Evolutionary conservation across 2,888 invertebrate species (phyloP), one percentile per base, ranked within the genome.

Genomic region (Agrenia bidenticulata): DNA sequence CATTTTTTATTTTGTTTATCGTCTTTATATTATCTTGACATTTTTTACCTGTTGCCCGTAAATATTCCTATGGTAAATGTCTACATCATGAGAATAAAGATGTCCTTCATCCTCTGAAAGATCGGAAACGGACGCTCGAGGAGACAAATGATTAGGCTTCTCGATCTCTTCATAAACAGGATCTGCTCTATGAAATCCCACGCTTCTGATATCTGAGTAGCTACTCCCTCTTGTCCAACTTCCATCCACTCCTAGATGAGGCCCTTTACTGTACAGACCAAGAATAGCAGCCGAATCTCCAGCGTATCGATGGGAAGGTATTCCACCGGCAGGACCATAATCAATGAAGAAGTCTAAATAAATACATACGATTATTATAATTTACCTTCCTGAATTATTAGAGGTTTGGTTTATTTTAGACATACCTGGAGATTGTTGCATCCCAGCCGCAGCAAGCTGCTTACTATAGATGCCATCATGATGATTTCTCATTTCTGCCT

Each of bases 141-240:
- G 69, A 39, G 76, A 76, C 63, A 73, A 66, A 50, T 72, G 70
- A 68, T 72, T 69, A 53, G 76, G 73, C 69, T 73, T 73, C 41
- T 76, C 76, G 61, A 76, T 76, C 62, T 76, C 76, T 63, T 75
- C 76, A 58, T 76, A 76, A 9, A 76, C 73, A 17, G 76, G 76
- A 55, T 76, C 76, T 37, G 67, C 63, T 26, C 73, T 60, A 53
- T 64, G 66, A 45, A 62, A 68, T 58, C 69, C 72, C 39, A 66
- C 68, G 56, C 72, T 73, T 37, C 72, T 50, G 21, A 75, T 72
- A 66, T 74, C 74, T 9, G 74, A 75, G 59, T 76, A 76, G 45
- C 76, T 76, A 50, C 74, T 73, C 15, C 76, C 74, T 67, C 76
- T 68, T 49, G 73, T 69, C 76, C 76, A 76, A 63, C 69, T 73